Evolutionary conservation across 2,888 invertebrate genomes (phyloP).

Genomic region (Chydorus sphaericus): DNA sequence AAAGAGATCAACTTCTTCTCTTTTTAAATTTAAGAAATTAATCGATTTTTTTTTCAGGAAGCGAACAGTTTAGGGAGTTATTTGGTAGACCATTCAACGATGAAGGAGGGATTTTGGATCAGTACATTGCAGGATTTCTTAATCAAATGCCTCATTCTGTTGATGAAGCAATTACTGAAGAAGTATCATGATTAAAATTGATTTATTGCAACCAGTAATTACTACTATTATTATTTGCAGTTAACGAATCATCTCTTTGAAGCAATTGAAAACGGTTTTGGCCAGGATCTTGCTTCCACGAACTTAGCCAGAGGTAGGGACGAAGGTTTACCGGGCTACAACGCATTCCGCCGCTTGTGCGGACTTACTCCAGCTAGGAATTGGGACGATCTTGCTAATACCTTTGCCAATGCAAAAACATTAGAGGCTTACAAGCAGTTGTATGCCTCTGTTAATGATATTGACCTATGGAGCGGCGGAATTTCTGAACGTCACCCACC

Average conservation of each 20-base stretch:
- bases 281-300: conserved; percentile 29
- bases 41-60: too few species aligned
- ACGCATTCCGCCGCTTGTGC: conserved; percentile 22
- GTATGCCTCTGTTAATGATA: conserved; percentile 50
- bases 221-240: too few species aligned
- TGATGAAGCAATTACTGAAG: conserved; percentile 31
- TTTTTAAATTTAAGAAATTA: background rate
- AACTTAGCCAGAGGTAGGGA: conserved; percentile 30
- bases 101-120: conserved; percentile 32
- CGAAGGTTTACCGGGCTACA: conserved; percentile 29
- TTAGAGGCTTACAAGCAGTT: conserved; percentile 17
- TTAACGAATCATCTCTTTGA: conserved; percentile 23
- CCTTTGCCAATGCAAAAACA: conserved; percentile 20
- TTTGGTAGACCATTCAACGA: conserved; percentile 33
- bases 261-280: conserved; percentile 25
- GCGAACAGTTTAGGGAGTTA: conserved; percentile 31
- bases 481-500: conserved; percentile 79
- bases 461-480: conserved; percentile 88
- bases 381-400: conserved; percentile 21
- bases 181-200: conserved; percentile 21
- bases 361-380: conserved; percentile 18
- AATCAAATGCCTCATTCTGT: conserved; percentile 34
- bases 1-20: background rate
- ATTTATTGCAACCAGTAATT: too few species aligned
- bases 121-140: conserved; percentile 31